A percentile compares a stretch with the other conserved stretches of the same genome.
phyloP scores from a whole-genome alignment of 2,113 vertebrate genomes.

The Clarias magur region DNA sequence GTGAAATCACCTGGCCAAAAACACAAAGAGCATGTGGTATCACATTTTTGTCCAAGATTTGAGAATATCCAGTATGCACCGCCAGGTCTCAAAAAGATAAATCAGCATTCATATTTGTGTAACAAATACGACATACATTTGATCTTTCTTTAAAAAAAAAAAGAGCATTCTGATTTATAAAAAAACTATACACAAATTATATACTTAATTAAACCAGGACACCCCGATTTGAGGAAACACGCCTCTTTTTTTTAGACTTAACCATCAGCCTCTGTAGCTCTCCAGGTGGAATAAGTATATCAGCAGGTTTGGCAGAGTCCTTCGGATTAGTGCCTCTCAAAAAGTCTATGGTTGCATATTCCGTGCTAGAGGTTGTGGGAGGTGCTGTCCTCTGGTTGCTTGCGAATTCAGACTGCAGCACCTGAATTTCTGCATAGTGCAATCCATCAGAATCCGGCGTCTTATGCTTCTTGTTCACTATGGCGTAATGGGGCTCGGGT shows the following conservation, averaged over 20 bases:
- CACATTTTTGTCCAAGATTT: neutral
- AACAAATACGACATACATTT: neutral
- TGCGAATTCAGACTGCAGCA: constrained; percentile 56
- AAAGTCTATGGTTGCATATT: constrained; percentile 83
- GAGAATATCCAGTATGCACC: neutral
- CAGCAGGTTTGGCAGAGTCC: constrained; percentile 39
- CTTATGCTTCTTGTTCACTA: constrained; percentile 58
- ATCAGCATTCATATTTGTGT: neutral
- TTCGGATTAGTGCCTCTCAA: constrained; percentile 16
- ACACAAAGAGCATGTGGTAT: neutral
- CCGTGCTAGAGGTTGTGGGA: constrained; percentile 65
- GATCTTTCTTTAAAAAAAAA: neutral
- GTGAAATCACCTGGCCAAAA: neutral
- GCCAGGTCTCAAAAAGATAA: neutral
- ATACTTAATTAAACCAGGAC: constrained; percentile 67
- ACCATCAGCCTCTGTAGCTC: constrained; percentile 49
- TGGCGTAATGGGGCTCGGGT: constrained; percentile 63
- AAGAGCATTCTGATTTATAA: neutral
- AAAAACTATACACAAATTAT: neutral
- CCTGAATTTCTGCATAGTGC: constrained; percentile 82
- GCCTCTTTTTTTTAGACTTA: constrained; percentile 55
- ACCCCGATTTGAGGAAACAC: constrained; percentile 68
- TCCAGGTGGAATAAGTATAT: constrained; percentile 59
- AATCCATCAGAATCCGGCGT: constrained; percentile 59
- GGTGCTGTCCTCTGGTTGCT: constrained; percentile 56